phyloP scores from a whole-genome alignment of 2,113 vertebrate genomes.

The Irena cyanogastra region DNA sequence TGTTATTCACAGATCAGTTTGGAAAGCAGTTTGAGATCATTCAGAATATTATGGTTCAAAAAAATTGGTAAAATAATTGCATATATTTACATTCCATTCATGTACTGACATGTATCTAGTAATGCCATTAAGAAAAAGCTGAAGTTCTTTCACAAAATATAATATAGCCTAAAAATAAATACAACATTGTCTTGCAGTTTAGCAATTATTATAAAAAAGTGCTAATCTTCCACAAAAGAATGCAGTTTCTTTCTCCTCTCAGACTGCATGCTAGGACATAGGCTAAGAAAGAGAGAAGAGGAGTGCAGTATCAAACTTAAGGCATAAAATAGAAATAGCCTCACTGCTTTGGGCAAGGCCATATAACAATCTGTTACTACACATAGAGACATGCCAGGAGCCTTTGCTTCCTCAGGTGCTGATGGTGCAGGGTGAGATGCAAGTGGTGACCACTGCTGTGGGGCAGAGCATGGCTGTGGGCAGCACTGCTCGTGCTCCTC shows the following conservation, averaged over 20 bases:
- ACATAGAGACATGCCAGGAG: neutral
- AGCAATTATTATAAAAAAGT: neutral
- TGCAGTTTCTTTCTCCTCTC: neutral
- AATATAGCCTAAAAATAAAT: neutral
- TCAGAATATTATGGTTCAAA: neutral
- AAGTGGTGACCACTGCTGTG: neutral
- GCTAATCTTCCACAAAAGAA: neutral
- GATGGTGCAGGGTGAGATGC: rapidly evolving
- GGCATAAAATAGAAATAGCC: neutral
- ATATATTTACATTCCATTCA: neutral
- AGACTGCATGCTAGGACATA: neutral
- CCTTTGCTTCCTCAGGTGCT: neutral
- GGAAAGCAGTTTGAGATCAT: neutral
- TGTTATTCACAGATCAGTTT: neutral
- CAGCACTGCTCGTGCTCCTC: neutral
- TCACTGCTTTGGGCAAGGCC: neutral
- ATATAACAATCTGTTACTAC: neutral
- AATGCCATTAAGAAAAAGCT: neutral
- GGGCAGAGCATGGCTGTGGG: neutral
- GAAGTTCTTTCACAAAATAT: neutral
- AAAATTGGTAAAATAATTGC: neutral
- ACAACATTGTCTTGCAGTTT: neutral
- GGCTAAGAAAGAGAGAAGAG: neutral
- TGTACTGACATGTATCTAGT: neutral
- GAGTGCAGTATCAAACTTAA: neutral